Conservation (phyloP, 2,113 vertebrate species). For the Dendrocopos noguchii region DNA sequence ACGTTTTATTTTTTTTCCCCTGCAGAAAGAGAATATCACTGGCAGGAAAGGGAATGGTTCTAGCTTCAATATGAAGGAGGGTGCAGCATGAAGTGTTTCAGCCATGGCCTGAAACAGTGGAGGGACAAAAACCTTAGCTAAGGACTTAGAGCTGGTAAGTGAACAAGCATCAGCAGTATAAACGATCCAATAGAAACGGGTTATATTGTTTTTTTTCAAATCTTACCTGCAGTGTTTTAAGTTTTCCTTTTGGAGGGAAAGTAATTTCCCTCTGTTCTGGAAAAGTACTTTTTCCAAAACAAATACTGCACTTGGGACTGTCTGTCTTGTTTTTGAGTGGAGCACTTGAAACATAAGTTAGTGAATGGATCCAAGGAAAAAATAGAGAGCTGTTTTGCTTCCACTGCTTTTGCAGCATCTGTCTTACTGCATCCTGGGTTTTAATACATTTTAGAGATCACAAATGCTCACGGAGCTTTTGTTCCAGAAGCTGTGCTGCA, state of each 20-base stretch:
- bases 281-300: neutral
- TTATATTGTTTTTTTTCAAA: neutral
- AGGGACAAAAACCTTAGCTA: neutral
- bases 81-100: neutral
- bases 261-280: neutral
- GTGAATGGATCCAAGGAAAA: neutral
- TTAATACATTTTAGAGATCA: neutral
- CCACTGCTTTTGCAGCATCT: neutral
- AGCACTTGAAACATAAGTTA: neutral
- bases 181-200: neutral
- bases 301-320: neutral
- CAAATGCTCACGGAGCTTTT: neutral
- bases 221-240: neutral
- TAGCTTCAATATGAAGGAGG: fast-evolving
- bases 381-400: neutral
- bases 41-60: too few relatives aligned
- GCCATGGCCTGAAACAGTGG: neutral
- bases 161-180: neutral
- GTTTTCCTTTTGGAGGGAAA: neutral
- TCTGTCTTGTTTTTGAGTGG: neutral
- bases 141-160: neutral
- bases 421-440: neutral
- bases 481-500: neutral
- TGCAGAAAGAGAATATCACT: too few relatives aligned
- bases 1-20: neutral